A percentile compares a stretch with the other conserved stretches of the same genome.
These are phyloP conservation scores for Podarcis raffonei DNA, from an alignment of 2,113 vertebrate genomes.

Conservation along the genomic window DNA sequence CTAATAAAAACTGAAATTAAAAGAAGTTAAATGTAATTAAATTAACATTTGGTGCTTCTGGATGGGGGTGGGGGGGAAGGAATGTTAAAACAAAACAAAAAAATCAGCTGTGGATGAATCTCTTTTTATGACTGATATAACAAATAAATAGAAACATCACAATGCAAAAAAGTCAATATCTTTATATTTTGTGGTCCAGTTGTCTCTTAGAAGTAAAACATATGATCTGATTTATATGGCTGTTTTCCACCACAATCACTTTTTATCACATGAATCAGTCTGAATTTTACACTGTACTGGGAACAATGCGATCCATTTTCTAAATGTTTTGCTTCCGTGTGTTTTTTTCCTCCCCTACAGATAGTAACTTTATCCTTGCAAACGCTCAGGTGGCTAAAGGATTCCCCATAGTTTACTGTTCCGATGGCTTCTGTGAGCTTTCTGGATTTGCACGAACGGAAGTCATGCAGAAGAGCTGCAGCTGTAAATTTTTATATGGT, in stretches of 20 bases:
- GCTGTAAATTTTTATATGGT: slow-evolving; percentile 95
- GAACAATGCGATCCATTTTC: not conserved
- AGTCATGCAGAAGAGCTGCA: slow-evolving; percentile 99
- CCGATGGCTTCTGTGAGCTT: slow-evolving; percentile 98
- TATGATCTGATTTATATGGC: not conserved
- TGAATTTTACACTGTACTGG: not conserved
- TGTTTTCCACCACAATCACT: not conserved
- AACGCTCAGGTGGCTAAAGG: slow-evolving; percentile 96
- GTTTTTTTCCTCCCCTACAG: slow-evolving; percentile 72
- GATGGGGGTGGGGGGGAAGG: no score
- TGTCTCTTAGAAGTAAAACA: not conserved
- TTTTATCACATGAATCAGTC: not conserved
- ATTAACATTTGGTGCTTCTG: no score
- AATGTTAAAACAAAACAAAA: no score
- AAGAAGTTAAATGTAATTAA: no score
- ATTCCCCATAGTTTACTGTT: slow-evolving; percentile 98
- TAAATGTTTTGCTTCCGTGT: slow-evolving; percentile 47
- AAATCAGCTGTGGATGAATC: no score
- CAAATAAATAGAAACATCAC: no score
- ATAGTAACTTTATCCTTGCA: slow-evolving; percentile 98
- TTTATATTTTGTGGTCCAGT: not conserved
- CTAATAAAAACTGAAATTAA: no score
- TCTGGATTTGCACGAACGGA: slow-evolving; percentile 93
- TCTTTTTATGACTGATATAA: no score
- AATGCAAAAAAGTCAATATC: not conserved